Conservation (phyloP, 2,113 vertebrate species). For the Speoplatyrhinus poulsoni region DNA sequence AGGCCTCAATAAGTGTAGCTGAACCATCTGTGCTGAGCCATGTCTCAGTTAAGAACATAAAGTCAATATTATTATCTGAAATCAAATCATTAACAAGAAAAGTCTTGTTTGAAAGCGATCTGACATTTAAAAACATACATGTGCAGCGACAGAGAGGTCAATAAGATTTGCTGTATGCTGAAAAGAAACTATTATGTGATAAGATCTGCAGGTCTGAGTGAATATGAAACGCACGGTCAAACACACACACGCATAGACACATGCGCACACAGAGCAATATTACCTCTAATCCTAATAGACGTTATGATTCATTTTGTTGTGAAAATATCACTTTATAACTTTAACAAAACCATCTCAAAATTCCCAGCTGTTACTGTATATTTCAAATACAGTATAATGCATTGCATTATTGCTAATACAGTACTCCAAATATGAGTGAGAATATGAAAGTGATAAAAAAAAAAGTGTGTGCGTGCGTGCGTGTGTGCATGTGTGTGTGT, state of each 20-base stretch:
- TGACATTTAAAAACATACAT: no score
- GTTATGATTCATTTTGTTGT: not conserved
- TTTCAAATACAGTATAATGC: no score
- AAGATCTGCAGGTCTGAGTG: constrained; percentile 29
- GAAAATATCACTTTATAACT: not conserved
- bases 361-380: no score
- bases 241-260: constrained; percentile 6
- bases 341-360: no score
- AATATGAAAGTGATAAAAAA: not conserved
- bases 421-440: no score
- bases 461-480: constrained; percentile 7
- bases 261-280: constrained; percentile 10
- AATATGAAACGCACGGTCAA: not conserved
- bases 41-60: no score
- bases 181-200: constrained; percentile 44
- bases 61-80: no score
- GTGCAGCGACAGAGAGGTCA: constrained; percentile 25
- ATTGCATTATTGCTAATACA: no score
- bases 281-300: not conserved
- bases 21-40: no score
- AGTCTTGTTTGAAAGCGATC: no score
- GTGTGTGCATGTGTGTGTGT: constrained; percentile 13
- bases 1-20: no score
- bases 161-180: constrained; percentile 25
- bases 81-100: no score